Base-by-base conservation (phyloP, 1,140 invertebrate genomes). In the Diabrotica undecimpunctata region DNA sequence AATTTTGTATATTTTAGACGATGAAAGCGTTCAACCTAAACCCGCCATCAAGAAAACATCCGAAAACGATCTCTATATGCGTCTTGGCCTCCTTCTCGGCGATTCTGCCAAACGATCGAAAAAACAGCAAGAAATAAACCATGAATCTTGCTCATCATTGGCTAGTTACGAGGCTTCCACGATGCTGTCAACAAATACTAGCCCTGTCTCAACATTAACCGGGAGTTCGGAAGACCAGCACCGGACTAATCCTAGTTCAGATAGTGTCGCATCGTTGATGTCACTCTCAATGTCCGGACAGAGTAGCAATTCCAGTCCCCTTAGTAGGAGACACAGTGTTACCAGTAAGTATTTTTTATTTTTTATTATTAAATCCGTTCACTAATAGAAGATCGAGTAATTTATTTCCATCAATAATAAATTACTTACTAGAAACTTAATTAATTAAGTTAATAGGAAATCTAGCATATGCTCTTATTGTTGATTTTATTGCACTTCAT, bases 121-220 rank as follows among this genome's bases (percentile, higher is more conserved):
- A 81, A 79, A 71, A 81, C 70, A 63, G 55, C 73, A 69, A 68
- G 80, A 69, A 77, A 82, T 67, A 79, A 79, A 80, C 36, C 83
- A 85, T 41, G 84, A 85, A 57, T 84, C 85, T 0, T 86, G 82
- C 64, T 87, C 67, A 84, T 93, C 91, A 0, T 75, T 93, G 12
- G 89, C 87, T 2, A 92, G 90, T 58, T 86, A 90, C 57, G 91
- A 94, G 59, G 86, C 87, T 2, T 87, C 89, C 38, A 82, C 83
- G 2, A 75, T 84, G 38, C 85, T 87, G 6, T 91, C 92, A 0
- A 88, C 88, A 54, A 94, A 94, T 69, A 93, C 91, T 6, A 94
- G 92, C 78, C 92, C 93, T 13, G 87, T 86, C n/a, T 95, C 93
- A 7, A 95, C 93, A 0, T 79, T 95, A 9, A 95, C 93, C 12